A percentile compares a stretch with the other conserved stretches of the same genome.
These are phyloP conservation scores for Puma concolor DNA, from an alignment of 2,113 vertebrate species.

Conservation along the genomic window DNA sequence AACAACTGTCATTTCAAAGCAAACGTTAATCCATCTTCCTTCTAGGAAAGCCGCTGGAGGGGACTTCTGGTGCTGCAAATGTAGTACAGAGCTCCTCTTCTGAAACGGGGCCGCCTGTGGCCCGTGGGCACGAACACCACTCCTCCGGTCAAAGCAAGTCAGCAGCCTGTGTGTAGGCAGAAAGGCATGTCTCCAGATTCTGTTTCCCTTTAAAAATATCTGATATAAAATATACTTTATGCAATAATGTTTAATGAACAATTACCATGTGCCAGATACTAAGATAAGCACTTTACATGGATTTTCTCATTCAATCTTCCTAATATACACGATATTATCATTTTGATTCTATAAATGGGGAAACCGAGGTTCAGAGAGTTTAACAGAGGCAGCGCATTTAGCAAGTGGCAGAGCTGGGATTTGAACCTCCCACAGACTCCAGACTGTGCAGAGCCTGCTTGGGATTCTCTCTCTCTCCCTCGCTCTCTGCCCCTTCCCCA, in stretches of 20 bases:
- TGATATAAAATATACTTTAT: not conserved
- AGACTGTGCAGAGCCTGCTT: not conserved
- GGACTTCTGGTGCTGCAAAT: conserved; percentile 25
- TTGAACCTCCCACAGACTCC: not conserved
- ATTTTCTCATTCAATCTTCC: not conserved
- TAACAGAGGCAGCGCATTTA: not conserved
- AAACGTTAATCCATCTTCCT: not conserved
- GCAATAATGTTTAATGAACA: not conserved
- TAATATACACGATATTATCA: not conserved
- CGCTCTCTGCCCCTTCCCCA: too few species aligned
- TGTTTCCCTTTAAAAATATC: not conserved
- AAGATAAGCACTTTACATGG: not conserved
- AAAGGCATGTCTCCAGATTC: not conserved
- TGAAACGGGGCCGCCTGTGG: not conserved
- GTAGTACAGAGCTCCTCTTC: not conserved
- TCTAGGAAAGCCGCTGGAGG: not conserved
- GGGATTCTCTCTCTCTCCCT: too few species aligned
- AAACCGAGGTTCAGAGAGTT: not conserved
- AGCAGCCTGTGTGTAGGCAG: not conserved
- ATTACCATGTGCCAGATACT: not conserved
- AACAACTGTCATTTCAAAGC: not conserved
- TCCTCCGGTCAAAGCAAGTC: not conserved
- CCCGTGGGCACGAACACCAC: not conserved
- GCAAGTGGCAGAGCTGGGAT: not conserved
- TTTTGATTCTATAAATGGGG: not conserved